Percentiles rank a stretch among this genome's conserved stretches.
These are phyloP conservation scores for Drosophila micromelanica DNA, from an alignment of 1,140 invertebrate genomes.

Conservation along the genomic window DNA sequence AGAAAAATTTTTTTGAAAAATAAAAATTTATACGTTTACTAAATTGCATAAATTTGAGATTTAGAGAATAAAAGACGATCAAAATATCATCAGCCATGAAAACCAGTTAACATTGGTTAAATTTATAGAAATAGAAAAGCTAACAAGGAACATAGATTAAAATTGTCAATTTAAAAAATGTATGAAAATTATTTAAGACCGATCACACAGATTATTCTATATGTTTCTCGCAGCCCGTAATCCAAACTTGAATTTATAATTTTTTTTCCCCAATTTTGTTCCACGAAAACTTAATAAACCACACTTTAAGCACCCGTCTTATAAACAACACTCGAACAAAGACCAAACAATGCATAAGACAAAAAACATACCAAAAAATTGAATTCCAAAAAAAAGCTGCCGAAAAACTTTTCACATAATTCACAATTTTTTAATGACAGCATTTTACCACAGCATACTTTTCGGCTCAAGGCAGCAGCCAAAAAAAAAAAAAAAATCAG, in stretches of 20 bases:
- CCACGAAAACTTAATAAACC: not conserved
- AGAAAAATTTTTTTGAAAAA: no score
- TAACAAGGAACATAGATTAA: no score
- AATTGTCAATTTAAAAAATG: no score
- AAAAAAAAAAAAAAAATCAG: not conserved
- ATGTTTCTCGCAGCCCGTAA: no score
- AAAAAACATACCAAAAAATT: constrained; percentile 15
- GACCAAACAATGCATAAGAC: constrained; percentile 19
- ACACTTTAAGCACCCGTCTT: not conserved
- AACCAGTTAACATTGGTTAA: no score
- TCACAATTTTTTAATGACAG: constrained; percentile 67
- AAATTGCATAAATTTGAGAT: no score
- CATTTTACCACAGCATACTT: constrained; percentile 69
- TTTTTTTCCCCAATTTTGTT: constrained; percentile 6
- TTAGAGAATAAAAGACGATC: no score
- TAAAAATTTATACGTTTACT: no score
- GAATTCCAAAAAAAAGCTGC: constrained; percentile 14
- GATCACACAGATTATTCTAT: no score
- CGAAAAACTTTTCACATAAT: constrained; percentile 52
- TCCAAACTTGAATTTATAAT: not conserved
- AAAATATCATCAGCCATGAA: no score
- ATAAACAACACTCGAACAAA: constrained; percentile 14
- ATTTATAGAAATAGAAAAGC: no score
- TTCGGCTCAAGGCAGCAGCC: constrained; percentile 7
- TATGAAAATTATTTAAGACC: no score